Base-by-base conservation (phyloP, 2,797 vertebrate genomes). In the Lagocephalus sceleratus region DNA sequence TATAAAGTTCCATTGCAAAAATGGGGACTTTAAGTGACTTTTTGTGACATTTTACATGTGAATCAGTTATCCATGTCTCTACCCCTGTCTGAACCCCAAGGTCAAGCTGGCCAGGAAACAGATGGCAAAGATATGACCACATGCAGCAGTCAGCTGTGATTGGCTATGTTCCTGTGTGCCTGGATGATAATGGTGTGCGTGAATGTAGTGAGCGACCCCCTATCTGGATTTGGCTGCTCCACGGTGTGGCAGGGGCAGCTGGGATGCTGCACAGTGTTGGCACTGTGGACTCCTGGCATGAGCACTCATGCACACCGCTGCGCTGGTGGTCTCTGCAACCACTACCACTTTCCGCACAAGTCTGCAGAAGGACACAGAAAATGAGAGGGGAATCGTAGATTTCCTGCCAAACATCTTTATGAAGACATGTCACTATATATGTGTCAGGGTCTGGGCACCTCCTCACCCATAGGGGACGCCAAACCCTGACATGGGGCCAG, bases 21-120 rank as follows among this genome's bases (percentile, higher is more conserved):
- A 25, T 25, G 25, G 25, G 32, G 20, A 48, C 63, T 17, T 47
- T 56, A 23, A 42, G 41, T 61, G 57, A 60, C n/a, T n/a, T n/a
- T n/a, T n/a, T n/a, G n/a, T n/a, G n/a, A n/a, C n/a, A 29, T 2
- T 11, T 5, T 25, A 25, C 23, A 25, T 7, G 23, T 7, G 23
- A 29, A 29, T 10, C 29, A 10, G 6, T 29, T 29, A 11, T 29
- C 29, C 29, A 11, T n/a, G 3, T 55, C 41, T 63, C 64, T 50
- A 38, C 58, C 58, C 25, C 44, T 54, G 54, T 21, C 52, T 63
- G 66, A 79, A 68, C 69, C 68, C 53, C 63, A 62, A 73, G 71
- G 75, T 85, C 79, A 62, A 32, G 16, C 57, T 14, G 52, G 53
- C 52, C 72, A 75, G 79, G 74, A 78, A 80, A 74, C 85, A 87